Percentiles rank a stretch among this genome's conserved stretches.
Conservation (phyloP, 2,797 vertebrate genomes). For the Carapus acus region DNA sequence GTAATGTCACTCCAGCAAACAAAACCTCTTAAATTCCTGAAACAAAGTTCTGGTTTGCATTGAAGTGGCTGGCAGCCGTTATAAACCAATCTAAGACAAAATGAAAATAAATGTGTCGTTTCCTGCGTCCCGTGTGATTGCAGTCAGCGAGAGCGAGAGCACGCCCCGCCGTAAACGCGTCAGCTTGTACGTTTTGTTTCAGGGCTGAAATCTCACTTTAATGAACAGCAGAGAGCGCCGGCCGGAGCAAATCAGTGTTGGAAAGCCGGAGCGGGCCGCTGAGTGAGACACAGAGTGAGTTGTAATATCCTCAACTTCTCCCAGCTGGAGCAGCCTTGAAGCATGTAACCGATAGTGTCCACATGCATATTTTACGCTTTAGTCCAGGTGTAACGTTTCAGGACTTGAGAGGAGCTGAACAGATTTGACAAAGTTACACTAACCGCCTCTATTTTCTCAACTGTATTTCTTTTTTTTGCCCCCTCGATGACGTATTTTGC, state of each 20-base stretch:
- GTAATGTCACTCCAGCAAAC: no score
- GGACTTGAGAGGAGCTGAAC: slow-evolving; percentile 57
- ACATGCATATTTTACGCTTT: slow-evolving; percentile 69
- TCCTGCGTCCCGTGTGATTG: slow-evolving; percentile 11
- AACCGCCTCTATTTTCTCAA: no score
- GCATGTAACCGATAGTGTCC: slow-evolving; percentile 68
- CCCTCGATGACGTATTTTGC: background rate
- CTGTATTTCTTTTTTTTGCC: no score
- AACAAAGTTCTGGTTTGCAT: background rate
- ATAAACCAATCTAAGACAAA: background rate
- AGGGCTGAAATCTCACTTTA: slow-evolving; percentile 51
- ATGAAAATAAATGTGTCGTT: background rate
- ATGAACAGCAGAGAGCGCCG: slow-evolving; percentile 57
- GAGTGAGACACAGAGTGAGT: slow-evolving; percentile 60
- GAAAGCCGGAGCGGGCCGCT: slow-evolving; percentile 62
- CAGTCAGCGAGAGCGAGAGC: slow-evolving; percentile 22
- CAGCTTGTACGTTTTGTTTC: slow-evolving; percentile 25
- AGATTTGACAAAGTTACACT: slow-evolving; percentile 56
- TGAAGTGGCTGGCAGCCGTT: slow-evolving; percentile 2
- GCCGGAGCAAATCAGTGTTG: slow-evolving; percentile 67
- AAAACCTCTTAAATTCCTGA: no score
- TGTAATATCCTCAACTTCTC: slow-evolving; percentile 66
- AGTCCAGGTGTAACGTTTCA: slow-evolving; percentile 64
- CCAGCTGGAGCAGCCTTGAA: slow-evolving; percentile 55
- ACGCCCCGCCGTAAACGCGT: slow-evolving; percentile 15